Evolutionary conservation across 2,888 invertebrate species (phyloP), one percentile per base, ranked within the genome.

Genomic region (Pardosa pseudoannulata): DNA sequence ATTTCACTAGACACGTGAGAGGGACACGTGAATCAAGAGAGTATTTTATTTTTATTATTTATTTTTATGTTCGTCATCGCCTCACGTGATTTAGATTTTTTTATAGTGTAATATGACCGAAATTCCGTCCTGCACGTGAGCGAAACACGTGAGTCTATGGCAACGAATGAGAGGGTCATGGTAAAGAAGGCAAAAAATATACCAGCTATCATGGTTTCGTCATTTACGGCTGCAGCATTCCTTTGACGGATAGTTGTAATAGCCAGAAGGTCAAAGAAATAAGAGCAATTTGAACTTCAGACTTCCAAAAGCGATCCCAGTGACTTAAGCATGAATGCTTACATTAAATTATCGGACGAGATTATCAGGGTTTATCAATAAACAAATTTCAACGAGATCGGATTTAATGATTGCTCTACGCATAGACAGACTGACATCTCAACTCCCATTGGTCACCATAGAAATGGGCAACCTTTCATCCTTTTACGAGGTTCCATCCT

Each of bases 381-480:
- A 56, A 56, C 23, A 56, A 56, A 56, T 56, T 56, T 56, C 56
- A 56, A 23, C 46, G 23, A 56, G 23, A 56, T 16, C n/a, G 5
- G 23, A 56, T 23, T 56, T 19, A 56, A 56, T 56, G 56, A 56
- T 56, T 56, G 23, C 56, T 19, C 23, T 56, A 56, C 56, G 23
- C 56, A 56, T 56, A 56, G 5, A 56, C 1, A 11, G n/a, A 6
- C 56, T 23, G 9, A 56, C 56, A 56, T 56, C 56, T 56, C 56
- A 56, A 56, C 56, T 56, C 56, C 23, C 2, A 56, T 56, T 75
- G 75, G 75, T 75, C 39, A 39, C 39, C 28, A 56, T 39, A 41
- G 41, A 2, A 32, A 65, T 68, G 36, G 29, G 1, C 70, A 79
- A 79, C 78, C 78, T 79, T 79, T 70, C 78, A 70, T 70, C 78